A percentile compares a stretch with the other conserved stretches of the same genome.
Conservation (phyloP, 2,888 invertebrate species). For the Cephus spinipes region DNA sequence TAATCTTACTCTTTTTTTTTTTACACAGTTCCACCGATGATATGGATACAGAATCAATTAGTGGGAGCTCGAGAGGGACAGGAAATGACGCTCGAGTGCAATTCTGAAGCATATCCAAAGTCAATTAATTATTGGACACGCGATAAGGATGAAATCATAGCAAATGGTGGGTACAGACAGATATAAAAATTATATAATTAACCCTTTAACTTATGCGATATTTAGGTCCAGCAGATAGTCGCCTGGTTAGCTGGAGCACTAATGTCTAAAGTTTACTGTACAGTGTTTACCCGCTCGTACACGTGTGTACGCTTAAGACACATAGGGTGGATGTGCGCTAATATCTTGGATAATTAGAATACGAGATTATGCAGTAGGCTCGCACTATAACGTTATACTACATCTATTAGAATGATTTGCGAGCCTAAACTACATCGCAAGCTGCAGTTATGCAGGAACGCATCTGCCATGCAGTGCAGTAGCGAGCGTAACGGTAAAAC, state of each 20-base stretch:
- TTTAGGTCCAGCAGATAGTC: neutral
- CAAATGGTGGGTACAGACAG: conserved; percentile 73
- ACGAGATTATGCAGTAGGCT: conserved; percentile 5
- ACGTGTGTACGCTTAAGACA: neutral
- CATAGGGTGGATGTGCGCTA: conserved; percentile 21
- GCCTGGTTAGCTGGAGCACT: neutral
- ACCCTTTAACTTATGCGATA: neutral
- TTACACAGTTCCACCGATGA: conserved; percentile 84
- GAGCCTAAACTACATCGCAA: neutral
- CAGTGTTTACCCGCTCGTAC: neutral
- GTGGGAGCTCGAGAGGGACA: conserved; percentile 84
- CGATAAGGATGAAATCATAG: conserved; percentile 79
- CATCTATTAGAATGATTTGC: neutral
- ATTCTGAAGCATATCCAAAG: conserved; percentile 87
- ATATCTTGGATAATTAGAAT: conserved; percentile 44
- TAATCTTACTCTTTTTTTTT: neutral
- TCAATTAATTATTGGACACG: conserved; percentile 90
- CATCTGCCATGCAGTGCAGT: neutral
- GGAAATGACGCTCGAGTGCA: conserved; percentile 81
- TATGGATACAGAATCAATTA: conserved; percentile 85
- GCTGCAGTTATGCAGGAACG: neutral
- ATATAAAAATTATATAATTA: neutral
- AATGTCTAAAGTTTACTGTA: neutral
- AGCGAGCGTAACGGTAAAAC: neutral
- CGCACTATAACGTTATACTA: neutral